Conservation (phyloP, 2,888 invertebrate genomes). For the Brenthis daphne region DNA sequence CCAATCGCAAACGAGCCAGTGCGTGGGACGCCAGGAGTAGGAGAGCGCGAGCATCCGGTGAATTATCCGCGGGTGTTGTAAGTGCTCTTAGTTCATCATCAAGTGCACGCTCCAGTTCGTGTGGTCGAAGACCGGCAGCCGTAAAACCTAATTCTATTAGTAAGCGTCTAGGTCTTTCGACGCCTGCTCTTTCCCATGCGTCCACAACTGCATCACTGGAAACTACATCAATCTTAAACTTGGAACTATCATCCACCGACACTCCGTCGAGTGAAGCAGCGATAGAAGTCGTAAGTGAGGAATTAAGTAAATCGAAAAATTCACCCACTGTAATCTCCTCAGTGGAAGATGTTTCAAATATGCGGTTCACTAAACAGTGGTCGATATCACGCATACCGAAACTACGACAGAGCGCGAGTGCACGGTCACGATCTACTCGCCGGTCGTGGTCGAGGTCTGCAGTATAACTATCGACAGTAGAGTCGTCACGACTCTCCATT, state of each 20-base stretch:
- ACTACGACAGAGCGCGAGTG: conserved; percentile 64
- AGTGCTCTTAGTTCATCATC: conserved; percentile 83
- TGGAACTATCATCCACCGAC: conserved; percentile 22
- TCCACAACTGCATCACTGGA: conserved; percentile 83
- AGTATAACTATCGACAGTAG: conserved; percentile 39
- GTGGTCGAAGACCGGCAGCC: conserved; percentile 79
- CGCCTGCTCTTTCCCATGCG: conserved; percentile 88
- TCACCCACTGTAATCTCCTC: conserved; percentile 71
- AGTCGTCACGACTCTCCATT: conserved; percentile 52
- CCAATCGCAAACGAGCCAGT: conserved; percentile 86
- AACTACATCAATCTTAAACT: conserved; percentile 47
- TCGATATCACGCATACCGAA: conserved; percentile 68
- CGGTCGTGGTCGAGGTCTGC: conserved; percentile 60
- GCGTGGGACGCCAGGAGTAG: conserved; percentile 85
- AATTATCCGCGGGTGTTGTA: conserved; percentile 39
- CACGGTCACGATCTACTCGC: conserved; percentile 61
- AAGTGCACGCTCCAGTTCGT: conserved; percentile 85
- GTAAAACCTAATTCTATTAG: conserved; percentile 86
- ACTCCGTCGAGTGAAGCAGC: conserved; percentile 48
- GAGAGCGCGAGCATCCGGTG: conserved; percentile 50
- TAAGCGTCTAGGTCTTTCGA: conserved; percentile 84
- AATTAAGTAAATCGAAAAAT: conserved; percentile 69
- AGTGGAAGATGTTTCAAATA: conserved; percentile 57
- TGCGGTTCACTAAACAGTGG: conserved; percentile 58
- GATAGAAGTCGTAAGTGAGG: conserved; percentile 60